Evolutionary conservation across 2,888 invertebrate species (phyloP), one percentile per base, ranked within the genome.

Genomic region (Amorpha juglandis): DNA sequence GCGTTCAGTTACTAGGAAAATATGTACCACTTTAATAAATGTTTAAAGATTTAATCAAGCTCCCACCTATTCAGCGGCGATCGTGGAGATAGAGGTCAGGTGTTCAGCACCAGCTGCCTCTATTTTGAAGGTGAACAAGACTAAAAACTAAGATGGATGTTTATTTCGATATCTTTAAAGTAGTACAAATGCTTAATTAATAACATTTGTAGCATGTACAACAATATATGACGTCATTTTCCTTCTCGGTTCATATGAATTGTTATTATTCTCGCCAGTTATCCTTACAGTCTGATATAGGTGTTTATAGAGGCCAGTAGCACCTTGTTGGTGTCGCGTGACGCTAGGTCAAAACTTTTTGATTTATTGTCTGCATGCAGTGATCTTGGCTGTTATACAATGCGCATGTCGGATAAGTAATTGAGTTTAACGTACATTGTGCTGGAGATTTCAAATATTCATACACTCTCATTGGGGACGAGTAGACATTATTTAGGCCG

Each of bases 351-450:
- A 58, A 19, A 6, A 58, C 16, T 27, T 53, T 58, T 58, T 38
- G 16, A 58, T n/a, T 51, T 51, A 51, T 58, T 38, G 16, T 38
- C 38, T 38, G n/a, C 33, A n/a, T 35, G n/a, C 6, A 35, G n/a
- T 35, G 11, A n/a, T 38, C 55, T 58, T 38, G 55, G n/a, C 35
- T n/a, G 38, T 58, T 16, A 35, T 38, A 16, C 38, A 50, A 16
- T n/a, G 53, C 53, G 33, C 53, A 35, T 53, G 53, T 33, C n/a
- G 53, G 53, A 19, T n/a, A n/a, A 16, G 53, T 53, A 53, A 35
- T 55, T 55, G 35, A 38, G 16, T 55, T 55, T 55, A n/a, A 55
- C 16, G 11, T 16, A 16, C 35, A 35, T 19, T 19, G 9, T 19
- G 35, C 55, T 55, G 16, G 35, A 35, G 6, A 53, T 55, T 19